Evolutionary conservation across 2,113 vertebrate genomes (phyloP).

Genomic region (Peromyscus maniculatus): DNA sequence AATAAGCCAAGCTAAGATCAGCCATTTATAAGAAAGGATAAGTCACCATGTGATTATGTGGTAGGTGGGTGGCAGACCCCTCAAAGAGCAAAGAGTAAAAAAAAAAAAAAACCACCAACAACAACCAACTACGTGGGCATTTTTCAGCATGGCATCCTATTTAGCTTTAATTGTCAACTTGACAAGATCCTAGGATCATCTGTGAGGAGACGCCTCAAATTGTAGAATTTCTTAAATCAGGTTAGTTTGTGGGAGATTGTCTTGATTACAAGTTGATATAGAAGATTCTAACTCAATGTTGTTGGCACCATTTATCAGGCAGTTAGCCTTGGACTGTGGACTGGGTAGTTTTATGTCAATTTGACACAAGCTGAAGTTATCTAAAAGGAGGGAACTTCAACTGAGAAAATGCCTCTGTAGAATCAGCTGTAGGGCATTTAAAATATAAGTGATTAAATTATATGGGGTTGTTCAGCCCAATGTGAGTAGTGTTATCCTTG

Average conservation of each 20-base stretch:
- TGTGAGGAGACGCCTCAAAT: background rate
- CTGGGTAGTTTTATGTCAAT: background rate
- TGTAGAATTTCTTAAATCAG: background rate
- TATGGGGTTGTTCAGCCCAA: background rate
- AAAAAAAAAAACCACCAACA: too few species aligned
- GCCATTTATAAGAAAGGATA: too few species aligned
- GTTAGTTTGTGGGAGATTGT: background rate
- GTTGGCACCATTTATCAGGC: background rate
- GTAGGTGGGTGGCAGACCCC: too few species aligned
- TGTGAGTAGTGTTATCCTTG: background rate
- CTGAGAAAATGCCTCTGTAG: background rate
- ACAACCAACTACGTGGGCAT: background rate
- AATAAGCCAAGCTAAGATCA: too few species aligned
- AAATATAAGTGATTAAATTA: background rate
- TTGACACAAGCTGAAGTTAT: background rate
- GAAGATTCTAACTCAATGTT: background rate
- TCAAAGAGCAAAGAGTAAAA: too few species aligned
- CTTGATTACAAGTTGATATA: background rate
- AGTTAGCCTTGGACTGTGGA: background rate
- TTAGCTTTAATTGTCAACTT: background rate
- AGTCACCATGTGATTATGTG: too few species aligned
- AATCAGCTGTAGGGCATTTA: background rate
- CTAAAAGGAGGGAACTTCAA: background rate
- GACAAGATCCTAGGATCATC: background rate
- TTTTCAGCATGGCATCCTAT: background rate